Evolutionary conservation across 1,140 invertebrate genomes (phyloP), one percentile per base, ranked within the genome.

Genomic region (Macrobrachium nipponense): DNA sequence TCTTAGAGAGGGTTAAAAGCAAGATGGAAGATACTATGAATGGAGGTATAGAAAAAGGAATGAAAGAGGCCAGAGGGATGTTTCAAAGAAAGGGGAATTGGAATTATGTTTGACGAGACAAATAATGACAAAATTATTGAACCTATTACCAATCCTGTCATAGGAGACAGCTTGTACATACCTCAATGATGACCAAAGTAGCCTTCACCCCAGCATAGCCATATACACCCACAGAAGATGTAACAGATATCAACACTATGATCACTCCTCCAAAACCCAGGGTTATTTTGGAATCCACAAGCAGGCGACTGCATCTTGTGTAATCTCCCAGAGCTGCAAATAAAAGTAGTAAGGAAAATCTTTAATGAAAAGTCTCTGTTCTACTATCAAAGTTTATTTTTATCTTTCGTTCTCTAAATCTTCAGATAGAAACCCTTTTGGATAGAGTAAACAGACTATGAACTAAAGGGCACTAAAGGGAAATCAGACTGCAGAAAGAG

Each of bases 111-210:
- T 36, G 27, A 36, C 27, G 27, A 2, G 1, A 36, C 27, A 36
- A 36, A 36, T 36, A n/a, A n/a, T n/a, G n/a, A n/a, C n/a, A n/a
- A n/a, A n/a, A n/a, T n/a, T n/a, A n/a, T n/a, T n/a, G n/a, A n/a
- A n/a, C n/a, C n/a, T n/a, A n/a, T n/a, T n/a, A n/a, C n/a, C n/a
- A n/a, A n/a, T n/a, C n/a, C n/a, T n/a, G n/a, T n/a, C n/a, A 36
- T 36, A 36, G 27, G 27, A 36, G 4, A 36, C 27, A 36, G 27
- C 27, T 99, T 0, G 98, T 98, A 88, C 99, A 98, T 6, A 99
- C 95, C 93, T 99, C 98, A 44, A 99, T 96, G 85, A 99, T 99
- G 89, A 99, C 99, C 10, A 99, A 92, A 0, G 98, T 99, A 0
- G 97, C 97, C 0, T 97, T 94, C n/a, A 99, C 91, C 8, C 96